Conservation (phyloP, 2,113 vertebrate species). For the Regulus satrapa region DNA sequence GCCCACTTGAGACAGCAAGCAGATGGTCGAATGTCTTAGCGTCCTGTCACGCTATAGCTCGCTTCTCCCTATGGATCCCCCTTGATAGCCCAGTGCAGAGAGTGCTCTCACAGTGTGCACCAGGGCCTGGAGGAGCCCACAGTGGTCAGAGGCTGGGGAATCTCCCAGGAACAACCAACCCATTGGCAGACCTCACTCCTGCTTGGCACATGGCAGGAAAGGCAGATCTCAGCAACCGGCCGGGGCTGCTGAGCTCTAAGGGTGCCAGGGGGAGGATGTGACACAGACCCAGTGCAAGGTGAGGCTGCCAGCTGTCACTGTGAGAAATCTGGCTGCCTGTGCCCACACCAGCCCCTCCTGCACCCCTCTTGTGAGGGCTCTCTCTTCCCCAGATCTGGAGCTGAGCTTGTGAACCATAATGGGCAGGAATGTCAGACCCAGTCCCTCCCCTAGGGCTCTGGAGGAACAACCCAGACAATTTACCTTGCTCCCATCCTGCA, state of each 20-base stretch:
- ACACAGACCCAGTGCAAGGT: neutral
- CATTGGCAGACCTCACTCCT: neutral
- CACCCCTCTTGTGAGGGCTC: rapidly evolving
- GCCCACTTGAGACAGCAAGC: neutral
- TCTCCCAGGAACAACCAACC: neutral
- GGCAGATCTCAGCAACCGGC: neutral
- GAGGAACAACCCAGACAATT: neutral
- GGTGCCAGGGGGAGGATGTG: neutral
- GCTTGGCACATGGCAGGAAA: neutral
- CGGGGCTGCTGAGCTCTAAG: rapidly evolving
- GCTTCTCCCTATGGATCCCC: neutral
- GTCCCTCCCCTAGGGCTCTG: neutral
- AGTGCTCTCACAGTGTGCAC: neutral
- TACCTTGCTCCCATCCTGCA: conserved; percentile 85
- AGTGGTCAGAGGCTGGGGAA: neutral
- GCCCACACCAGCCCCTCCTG: neutral
- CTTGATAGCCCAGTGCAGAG: neutral
- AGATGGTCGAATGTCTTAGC: neutral
- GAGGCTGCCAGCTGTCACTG: neutral
- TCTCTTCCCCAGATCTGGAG: neutral
- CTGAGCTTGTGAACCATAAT: rapidly evolving
- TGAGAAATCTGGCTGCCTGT: neutral
- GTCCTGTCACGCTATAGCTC: rapidly evolving
- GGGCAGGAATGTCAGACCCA: neutral
- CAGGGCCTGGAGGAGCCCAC: neutral